phyloP scores from a whole-genome alignment of 2,888 invertebrate species.

The Balanococcus diminutus region DNA sequence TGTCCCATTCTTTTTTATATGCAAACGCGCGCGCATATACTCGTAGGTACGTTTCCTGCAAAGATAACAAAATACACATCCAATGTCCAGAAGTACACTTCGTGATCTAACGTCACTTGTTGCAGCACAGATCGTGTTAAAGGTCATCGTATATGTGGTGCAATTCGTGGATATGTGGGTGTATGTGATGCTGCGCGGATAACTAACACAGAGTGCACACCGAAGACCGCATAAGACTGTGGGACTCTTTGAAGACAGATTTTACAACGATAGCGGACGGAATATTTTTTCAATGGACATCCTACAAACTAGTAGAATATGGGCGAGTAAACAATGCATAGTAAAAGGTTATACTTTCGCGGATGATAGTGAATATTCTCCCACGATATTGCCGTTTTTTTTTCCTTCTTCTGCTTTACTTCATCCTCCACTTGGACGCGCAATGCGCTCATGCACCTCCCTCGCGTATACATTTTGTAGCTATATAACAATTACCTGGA shows the following conservation, averaged over 20 bases:
- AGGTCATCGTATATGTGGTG: conserved; percentile 49
- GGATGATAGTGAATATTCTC: conserved; percentile 11
- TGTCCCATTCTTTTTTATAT: conserved; percentile 44
- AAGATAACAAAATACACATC: conserved; percentile 22
- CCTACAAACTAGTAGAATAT: conserved; percentile 47
- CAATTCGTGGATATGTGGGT: conserved; percentile 44
- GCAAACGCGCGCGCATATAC: neutral
- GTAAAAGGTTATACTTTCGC: conserved; percentile 11
- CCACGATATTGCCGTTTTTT: neutral
- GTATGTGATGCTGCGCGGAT: neutral
- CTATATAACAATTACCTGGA: neutral
- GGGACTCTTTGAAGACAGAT: conserved; percentile 48
- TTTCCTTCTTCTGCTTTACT: neutral
- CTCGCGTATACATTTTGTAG: neutral
- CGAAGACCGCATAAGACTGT: neutral
- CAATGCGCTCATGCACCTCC: neutral
- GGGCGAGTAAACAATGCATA: conserved; percentile 45
- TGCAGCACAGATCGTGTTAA: conserved; percentile 49
- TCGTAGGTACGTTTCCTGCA: conserved; percentile 31
- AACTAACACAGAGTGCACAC: neutral
- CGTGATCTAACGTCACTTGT: conserved; percentile 49
- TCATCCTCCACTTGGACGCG: neutral
- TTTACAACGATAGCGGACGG: conserved; percentile 31
- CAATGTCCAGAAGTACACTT: conserved; percentile 49
- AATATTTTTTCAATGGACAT: conserved; percentile 42